Percentiles rank a stretch among this genome's conserved stretches.
Evolutionary conservation across 2,888 invertebrate species (phyloP).

Genomic region (Scaptomyza parva): DNA sequence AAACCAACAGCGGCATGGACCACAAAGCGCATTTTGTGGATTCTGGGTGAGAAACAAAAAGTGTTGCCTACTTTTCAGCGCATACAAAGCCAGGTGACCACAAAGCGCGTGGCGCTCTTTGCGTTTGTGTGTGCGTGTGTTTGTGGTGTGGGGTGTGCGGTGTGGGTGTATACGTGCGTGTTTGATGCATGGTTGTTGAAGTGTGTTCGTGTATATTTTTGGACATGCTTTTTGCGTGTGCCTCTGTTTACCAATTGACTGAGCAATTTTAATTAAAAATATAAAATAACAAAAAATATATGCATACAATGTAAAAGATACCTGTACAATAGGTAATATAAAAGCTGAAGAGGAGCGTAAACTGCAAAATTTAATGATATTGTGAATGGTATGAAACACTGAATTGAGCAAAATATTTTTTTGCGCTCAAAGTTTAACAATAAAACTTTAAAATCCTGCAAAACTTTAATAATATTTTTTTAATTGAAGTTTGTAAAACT

Average conservation of each 20-base stretch:
- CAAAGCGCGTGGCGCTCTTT: slow-evolving; percentile 51
- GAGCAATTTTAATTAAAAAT: slow-evolving; percentile 69
- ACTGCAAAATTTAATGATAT: slow-evolving; percentile 1
- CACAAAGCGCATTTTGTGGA: slow-evolving; percentile 66
- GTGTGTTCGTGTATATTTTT: slow-evolving; percentile 14
- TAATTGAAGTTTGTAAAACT: too few species aligned
- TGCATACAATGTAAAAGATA: slow-evolving; percentile 16
- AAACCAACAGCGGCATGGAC: slow-evolving; percentile 18
- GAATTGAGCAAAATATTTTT: too few species aligned
- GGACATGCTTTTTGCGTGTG: slow-evolving; percentile 30
- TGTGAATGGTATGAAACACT: too few species aligned
- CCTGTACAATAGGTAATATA: not conserved
- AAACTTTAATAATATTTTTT: too few species aligned
- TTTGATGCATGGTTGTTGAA: slow-evolving; percentile 12
- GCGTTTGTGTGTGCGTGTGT: slow-evolving; percentile 11
- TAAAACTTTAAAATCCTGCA: too few species aligned
- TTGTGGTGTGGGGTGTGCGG: not conserved
- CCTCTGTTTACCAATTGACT: slow-evolving; percentile 61
- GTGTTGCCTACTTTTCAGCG: slow-evolving; percentile 63
- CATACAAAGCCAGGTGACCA: slow-evolving; percentile 56
- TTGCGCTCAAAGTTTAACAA: not conserved
- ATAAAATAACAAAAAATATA: slow-evolving; percentile 37
- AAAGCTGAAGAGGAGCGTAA: slow-evolving; percentile 2
- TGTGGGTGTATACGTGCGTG: not conserved
- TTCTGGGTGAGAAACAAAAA: slow-evolving; percentile 43